Base-by-base conservation (phyloP, 2,888 invertebrate species). In the Drosophila austrosaltans region DNA sequence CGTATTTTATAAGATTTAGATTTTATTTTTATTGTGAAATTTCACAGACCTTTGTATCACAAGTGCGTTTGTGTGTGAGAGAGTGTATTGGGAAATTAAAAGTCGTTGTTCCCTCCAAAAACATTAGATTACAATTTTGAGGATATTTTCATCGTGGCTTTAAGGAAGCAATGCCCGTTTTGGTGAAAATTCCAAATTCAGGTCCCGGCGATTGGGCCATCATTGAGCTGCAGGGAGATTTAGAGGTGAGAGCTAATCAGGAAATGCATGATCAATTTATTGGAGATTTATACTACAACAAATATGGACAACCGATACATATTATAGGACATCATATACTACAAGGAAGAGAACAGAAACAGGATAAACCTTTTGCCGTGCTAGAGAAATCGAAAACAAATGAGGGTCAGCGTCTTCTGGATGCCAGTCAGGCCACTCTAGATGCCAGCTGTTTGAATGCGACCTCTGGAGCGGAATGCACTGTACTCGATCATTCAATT, bases 281-380 rank as follows among this genome's bases (percentile, higher is more conserved):
- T 63, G 98, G 98, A 0, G 97, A 98, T 92, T 93, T 98, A 2
- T 96, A 96, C 91, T 98, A 95, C 91, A 95, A 95, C 63, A 95
- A 95, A 89, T 95, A 95, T 91, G 95, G 95, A 1, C 94, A 94
- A 22, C 96, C 96, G 0, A 92, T 95, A n/a, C 93, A 98, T 0
- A 96, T 98, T 16, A 96, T 98, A 72, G 98, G 98, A 0, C 97
- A 98, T 92, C 98, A 98, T 89, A 95, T 98, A 69, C 93, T 98
- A 62, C 95, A 95, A 90, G 98, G 98, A 1, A 97, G 97, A 91
- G 96, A 97, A 88, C 93, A 95, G 8, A 94, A 94, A 66, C 92
- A 98, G 61, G 96, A 97, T 30, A 97, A 97, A 90, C 98, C 98
- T 0, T 95, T 97, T 91, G 97, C 96, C 0, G 95, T 98, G 20